Evolutionary conservation across 2,888 invertebrate genomes (phyloP).

Genomic region (Iphiclides podalirius): DNA sequence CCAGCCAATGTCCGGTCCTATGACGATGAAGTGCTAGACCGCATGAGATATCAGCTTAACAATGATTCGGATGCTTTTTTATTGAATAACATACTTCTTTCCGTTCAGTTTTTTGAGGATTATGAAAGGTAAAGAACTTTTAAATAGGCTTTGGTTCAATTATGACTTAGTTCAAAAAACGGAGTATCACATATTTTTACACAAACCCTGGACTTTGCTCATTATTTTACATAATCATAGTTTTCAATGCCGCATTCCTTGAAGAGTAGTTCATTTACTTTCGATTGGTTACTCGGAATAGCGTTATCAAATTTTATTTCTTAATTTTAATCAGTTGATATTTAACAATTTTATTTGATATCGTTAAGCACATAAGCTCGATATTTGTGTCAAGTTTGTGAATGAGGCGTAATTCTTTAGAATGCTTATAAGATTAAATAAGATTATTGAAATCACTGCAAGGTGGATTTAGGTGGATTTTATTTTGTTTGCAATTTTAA

Average conservation of each 20-base stretch:
- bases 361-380: slow-evolving; percentile 13
- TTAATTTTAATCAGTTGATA: slow-evolving; percentile 7
- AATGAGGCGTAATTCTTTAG: background rate
- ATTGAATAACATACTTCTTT: slow-evolving; percentile 87
- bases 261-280: slow-evolving; percentile 5
- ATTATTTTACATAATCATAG: slow-evolving; percentile 2
- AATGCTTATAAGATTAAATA: slow-evolving; percentile 8
- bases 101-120: slow-evolving; percentile 89
- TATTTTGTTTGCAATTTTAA: background rate
- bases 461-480: background rate
- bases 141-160: no score
- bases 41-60: slow-evolving; percentile 80
- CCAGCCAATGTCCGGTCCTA: slow-evolving; percentile 57
- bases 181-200: no score
- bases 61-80: slow-evolving; percentile 85
- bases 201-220: background rate
- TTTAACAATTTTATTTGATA: slow-evolving; percentile 12
- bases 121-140: slow-evolving; percentile 83
- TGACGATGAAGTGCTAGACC: slow-evolving; percentile 76
- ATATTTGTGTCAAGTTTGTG: slow-evolving; percentile 7
- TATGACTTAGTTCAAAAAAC: no score
- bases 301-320: slow-evolving; percentile 11
- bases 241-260: slow-evolving; percentile 11
- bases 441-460: slow-evolving; percentile 11
- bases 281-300: slow-evolving; percentile 8